Percentiles rank a stretch among this genome's conserved stretches.
Evolutionary conservation across 2,113 vertebrate species (phyloP).

Genomic region (Brachyistius frenatus): DNA sequence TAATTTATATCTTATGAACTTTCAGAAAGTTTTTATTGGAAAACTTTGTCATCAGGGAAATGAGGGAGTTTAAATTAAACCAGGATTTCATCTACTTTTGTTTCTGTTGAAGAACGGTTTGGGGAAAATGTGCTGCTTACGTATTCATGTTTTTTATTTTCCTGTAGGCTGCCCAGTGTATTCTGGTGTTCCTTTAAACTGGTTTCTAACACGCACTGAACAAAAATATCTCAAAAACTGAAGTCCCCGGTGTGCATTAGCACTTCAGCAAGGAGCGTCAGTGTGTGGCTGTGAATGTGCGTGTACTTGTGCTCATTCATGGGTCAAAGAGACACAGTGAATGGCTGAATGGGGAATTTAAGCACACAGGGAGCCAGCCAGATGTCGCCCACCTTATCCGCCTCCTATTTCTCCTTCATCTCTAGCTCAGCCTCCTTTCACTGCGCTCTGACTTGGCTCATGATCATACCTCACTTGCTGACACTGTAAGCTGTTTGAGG

Average conservation of each 20-base stretch:
- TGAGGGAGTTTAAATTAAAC: conserved; percentile 31
- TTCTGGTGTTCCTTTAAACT: conserved; percentile 17
- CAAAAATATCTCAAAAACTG: conserved; percentile 27
- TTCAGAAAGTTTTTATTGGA: conserved; percentile 25
- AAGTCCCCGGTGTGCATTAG: neutral
- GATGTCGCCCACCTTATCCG: conserved; percentile 33
- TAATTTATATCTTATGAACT: conserved; percentile 13
- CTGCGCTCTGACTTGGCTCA: conserved; percentile 19
- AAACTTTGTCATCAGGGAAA: conserved; percentile 6
- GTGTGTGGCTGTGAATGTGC: neutral
- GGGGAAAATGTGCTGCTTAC: neutral
- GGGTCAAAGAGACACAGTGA: conserved; percentile 13
- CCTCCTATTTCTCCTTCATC: conserved; percentile 29
- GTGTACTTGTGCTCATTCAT: neutral
- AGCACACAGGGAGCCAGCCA: conserved; percentile 32
- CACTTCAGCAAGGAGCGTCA: conserved; percentile 7
- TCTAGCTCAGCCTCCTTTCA: conserved; percentile 11
- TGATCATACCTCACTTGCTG: conserved; percentile 8
- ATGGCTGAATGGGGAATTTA: conserved; percentile 19
- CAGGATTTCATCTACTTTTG: conserved; percentile 4
- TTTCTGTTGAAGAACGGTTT: neutral
- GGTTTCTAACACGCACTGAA: conserved; percentile 2
- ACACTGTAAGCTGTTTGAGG: conserved; percentile 4
- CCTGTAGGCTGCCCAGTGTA: neutral
- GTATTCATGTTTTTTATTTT: conserved; percentile 11